These are phyloP conservation scores for Lasioglossum baleicum DNA, from an alignment of 1,140 invertebrate genomes.

Conservation along the genomic window DNA sequence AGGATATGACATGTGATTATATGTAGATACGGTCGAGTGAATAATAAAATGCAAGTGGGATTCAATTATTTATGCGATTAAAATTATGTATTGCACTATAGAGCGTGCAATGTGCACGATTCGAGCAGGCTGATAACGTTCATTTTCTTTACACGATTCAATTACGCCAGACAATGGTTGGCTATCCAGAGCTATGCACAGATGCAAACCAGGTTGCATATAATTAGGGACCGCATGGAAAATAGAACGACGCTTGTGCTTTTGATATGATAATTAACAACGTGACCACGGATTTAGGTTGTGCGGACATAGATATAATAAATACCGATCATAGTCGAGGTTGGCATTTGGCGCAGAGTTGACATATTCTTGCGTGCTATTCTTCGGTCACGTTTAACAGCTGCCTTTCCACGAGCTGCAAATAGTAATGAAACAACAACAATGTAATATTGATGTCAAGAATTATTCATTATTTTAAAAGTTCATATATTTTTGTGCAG, in stretches of 20 bases:
- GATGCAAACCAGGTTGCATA: constrained; percentile 51
- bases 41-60: background rate
- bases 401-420: too few species aligned
- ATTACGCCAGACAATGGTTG: constrained; percentile 19
- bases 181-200: constrained; percentile 25
- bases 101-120: background rate
- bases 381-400: constrained; percentile 38
- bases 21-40: too few species aligned
- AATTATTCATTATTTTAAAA: too few species aligned
- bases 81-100: background rate
- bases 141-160: constrained; percentile 17
- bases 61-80: background rate
- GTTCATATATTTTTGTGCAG: background rate
- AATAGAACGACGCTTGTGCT: background rate
- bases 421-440: too few species aligned
- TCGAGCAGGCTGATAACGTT: background rate
- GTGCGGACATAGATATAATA: constrained; percentile 18
- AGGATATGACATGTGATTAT: too few species aligned
- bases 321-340: constrained; percentile 20
- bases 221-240: constrained; percentile 26
- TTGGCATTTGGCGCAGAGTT: background rate
- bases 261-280: constrained; percentile 59
- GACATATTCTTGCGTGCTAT: constrained; percentile 8
- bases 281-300: constrained; percentile 20
- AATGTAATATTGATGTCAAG: too few species aligned